Evolutionary conservation across 2,797 vertebrate genomes (phyloP).

Genomic region (Cyclura pinguis): DNA sequence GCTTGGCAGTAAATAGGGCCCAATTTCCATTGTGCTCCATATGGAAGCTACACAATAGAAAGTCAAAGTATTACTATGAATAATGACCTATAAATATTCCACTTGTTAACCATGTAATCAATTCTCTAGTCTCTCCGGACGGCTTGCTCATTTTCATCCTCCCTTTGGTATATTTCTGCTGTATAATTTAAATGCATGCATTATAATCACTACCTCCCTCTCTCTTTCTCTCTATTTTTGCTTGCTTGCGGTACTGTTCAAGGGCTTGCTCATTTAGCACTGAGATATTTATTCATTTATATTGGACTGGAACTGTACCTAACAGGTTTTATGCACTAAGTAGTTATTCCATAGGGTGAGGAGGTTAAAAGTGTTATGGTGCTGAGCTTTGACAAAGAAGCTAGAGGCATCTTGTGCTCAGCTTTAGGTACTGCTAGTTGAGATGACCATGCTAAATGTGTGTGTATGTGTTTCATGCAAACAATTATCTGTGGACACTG

Average conservation of each 20-base stretch:
- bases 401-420: constrained; percentile 63
- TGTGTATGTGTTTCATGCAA: neutral
- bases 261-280: constrained; percentile 65
- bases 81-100: constrained; percentile 72
- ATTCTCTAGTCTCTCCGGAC: constrained; percentile 62
- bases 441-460: too few relatives aligned
- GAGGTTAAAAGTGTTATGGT: constrained; percentile 46
- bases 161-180: constrained; percentile 59
- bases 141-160: constrained; percentile 57
- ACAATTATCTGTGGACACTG: neutral
- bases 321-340: constrained; percentile 51
- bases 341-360: constrained; percentile 46
- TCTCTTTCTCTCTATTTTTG: constrained; percentile 2
- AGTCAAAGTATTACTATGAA: constrained; percentile 64
- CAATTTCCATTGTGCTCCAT: constrained; percentile 51
- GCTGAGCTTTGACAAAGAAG: constrained; percentile 51
- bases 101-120: constrained; percentile 69
- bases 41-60: constrained; percentile 56
- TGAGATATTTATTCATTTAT: constrained; percentile 65
- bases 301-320: constrained; percentile 60
- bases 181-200: constrained; percentile 71
- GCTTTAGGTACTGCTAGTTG: constrained; percentile 20
- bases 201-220: constrained; percentile 56
- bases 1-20: constrained; percentile 43
- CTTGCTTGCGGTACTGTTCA: constrained; percentile 48